Conservation (phyloP, 2,888 invertebrate species). For the Drosophila nr. medialis region DNA sequence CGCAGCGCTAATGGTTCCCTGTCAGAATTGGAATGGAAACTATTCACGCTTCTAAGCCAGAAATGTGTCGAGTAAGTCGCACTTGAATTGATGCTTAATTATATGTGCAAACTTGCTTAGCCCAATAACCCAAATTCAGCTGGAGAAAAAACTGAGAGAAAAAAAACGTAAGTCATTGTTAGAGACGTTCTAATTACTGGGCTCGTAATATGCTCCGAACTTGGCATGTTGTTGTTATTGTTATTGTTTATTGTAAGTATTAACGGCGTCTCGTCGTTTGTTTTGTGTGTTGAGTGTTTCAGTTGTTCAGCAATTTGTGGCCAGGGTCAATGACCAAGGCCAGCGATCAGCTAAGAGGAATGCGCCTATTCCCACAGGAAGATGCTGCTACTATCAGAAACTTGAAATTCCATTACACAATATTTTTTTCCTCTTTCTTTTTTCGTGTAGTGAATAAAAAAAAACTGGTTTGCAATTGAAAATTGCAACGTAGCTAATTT, state of each 20-base stretch:
- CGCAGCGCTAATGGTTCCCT: neutral
- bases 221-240: neutral
- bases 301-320: neutral
- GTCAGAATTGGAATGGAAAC: neutral
- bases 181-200: conserved; percentile 59
- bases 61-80: neutral
- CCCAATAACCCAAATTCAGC: conserved; percentile 62
- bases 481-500: conserved; percentile 52
- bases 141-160: conserved; percentile 1
- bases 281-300: conserved; percentile 22
- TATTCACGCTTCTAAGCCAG: neutral
- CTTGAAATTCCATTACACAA: conserved; percentile 52
- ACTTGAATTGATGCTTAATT: conserved; percentile 24
- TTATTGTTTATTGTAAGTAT: conserved; percentile 47
- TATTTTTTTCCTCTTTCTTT: conserved; percentile 11
- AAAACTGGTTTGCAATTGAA: conserved; percentile 68
- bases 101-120: conserved; percentile 39
- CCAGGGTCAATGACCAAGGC: conserved; percentile 69
- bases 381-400: conserved; percentile 39
- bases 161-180: conserved; percentile 53
- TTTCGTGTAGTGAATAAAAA: conserved; percentile 48
- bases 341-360: conserved; percentile 24
- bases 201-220: conserved; percentile 22
- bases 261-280: conserved; percentile 36
- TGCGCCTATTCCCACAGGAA: conserved; percentile 63